Percentiles rank a stretch among this genome's conserved stretches.
Conservation (phyloP, 2,888 invertebrate genomes). For the Meganola albula region DNA sequence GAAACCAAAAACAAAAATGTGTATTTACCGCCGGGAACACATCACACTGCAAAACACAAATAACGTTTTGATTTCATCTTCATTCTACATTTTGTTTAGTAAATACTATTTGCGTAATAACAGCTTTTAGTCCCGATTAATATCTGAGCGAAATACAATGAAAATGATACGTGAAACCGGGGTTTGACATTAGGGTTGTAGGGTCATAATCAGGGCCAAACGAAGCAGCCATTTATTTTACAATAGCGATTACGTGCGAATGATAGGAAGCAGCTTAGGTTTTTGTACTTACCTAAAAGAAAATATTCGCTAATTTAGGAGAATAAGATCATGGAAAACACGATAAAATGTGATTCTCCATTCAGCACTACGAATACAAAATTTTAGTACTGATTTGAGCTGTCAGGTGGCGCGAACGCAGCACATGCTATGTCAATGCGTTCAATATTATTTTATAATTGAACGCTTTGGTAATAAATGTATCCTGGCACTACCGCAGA, state of each 20-base stretch:
- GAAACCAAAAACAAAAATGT: too few relatives aligned
- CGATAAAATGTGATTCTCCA: slow-evolving; percentile 73
- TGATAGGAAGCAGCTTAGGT: slow-evolving; percentile 21
- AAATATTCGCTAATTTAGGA: slow-evolving; percentile 64
- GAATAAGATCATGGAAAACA: slow-evolving; percentile 71
- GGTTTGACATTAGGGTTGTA: slow-evolving; percentile 70
- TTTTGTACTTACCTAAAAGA: slow-evolving; percentile 63
- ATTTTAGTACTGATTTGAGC: slow-evolving; percentile 61
- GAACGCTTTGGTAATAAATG: too few relatives aligned
- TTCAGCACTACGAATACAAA: slow-evolving; percentile 77
- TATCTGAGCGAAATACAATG: slow-evolving; percentile 39
- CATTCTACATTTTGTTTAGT: slow-evolving; percentile 10
- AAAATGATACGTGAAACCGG: slow-evolving; percentile 64
- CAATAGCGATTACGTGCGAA: slow-evolving; percentile 21
- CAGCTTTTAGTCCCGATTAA: slow-evolving; percentile 23
- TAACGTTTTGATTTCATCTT: slow-evolving; percentile 23
- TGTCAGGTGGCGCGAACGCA: slow-evolving; percentile 44
- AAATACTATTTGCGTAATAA: slow-evolving; percentile 18
- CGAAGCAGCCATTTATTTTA: slow-evolving; percentile 41
- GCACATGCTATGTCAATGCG: slow-evolving; percentile 40
- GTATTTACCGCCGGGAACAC: slow-evolving; percentile 23
- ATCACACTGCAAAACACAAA: slow-evolving; percentile 23
- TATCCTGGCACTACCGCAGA: too few relatives aligned
- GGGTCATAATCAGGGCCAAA: slow-evolving; percentile 62
- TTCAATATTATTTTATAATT: too few relatives aligned